These are phyloP conservation scores for Callaeas wilsoni DNA, from an alignment of 2,113 vertebrate species.

Conservation along the genomic window DNA sequence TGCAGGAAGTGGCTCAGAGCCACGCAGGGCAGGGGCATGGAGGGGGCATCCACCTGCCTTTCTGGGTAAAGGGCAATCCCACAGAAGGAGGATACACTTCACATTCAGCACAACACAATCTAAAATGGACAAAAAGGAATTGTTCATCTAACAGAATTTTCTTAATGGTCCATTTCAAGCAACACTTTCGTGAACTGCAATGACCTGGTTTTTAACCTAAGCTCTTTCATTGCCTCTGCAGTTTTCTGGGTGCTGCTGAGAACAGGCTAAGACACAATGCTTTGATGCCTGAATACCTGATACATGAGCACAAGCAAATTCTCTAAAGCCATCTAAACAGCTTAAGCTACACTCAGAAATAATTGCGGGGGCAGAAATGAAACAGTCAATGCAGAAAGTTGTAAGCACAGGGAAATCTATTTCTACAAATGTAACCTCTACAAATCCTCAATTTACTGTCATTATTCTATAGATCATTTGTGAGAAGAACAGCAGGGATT, in stretches of 20 bases:
- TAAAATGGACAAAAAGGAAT: not conserved
- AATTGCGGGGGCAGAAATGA: not conserved
- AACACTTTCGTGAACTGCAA: not conserved
- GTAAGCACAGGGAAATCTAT: not conserved
- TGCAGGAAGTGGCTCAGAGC: not conserved
- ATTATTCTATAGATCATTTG: not conserved
- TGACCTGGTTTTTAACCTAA: not conserved
- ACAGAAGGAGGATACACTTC: rapidly evolving
- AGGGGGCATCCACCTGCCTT: not conserved
- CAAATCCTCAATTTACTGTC: not conserved
- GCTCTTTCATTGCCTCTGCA: not conserved
- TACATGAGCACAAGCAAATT: not conserved
- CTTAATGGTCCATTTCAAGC: not conserved
- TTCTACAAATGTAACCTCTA: not conserved
- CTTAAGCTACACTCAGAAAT: not conserved
- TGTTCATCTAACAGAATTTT: not conserved
- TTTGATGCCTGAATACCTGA: not conserved
- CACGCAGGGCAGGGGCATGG: not conserved
- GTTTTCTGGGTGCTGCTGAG: not conserved
- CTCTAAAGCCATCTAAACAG: not conserved
- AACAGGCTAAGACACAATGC: not conserved
- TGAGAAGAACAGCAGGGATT: not conserved
- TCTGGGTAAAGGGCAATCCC: not conserved
- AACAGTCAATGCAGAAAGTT: not conserved
- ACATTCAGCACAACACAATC: not conserved